Evolutionary conservation across 2,113 vertebrate species (phyloP), one percentile per base, ranked within the genome.

Genomic region (Colius striatus): DNA sequence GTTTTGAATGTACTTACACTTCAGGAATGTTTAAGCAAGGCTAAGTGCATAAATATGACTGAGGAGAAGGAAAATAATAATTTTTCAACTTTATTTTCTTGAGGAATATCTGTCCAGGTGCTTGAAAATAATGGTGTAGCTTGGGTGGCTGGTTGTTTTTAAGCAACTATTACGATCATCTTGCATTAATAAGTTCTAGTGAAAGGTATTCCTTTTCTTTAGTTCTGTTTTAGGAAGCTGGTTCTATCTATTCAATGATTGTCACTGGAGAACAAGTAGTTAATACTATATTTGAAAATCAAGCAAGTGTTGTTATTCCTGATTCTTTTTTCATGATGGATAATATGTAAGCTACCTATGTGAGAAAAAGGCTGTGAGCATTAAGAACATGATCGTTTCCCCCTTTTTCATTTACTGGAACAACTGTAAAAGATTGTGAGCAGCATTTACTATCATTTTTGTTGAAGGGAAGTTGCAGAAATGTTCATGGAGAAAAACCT

Each of bases 1-100:
- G 50, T 83, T 95, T 92, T 97, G 88, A 96, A 88, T 92, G 63
- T 92, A 47, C 27, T 95, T 72, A 47, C 55, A 84, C 84, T 81
- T 94, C 65, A 72, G 51, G 41, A 72, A 90, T 41, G 68, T 92
- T 96, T 77, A 85, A 77, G 51, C 58, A 93, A 80, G 20, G 36
- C 17, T 93, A 83, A 95, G 82, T 94, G 68, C 57, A 47, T 66
- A 75, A 51, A 68, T 76, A 25, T 41, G 29, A 38, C 73, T 74
- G n/a, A 91, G 78, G 71, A 82, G 57, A 77, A 93, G n/a, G 90
- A 83, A 89, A 66, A 68, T 63, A 68, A 60, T 45, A 76, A 68
- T 68, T 88, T 85, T 47, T 53, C 30, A 66, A 30, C 89, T 94
- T 90, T 43, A 51, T 89, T 84, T 67, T 66, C 74, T 61, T 27